Evolutionary conservation across 2,797 vertebrate species (phyloP).

Genomic region (Enteromius fasciolatus): DNA sequence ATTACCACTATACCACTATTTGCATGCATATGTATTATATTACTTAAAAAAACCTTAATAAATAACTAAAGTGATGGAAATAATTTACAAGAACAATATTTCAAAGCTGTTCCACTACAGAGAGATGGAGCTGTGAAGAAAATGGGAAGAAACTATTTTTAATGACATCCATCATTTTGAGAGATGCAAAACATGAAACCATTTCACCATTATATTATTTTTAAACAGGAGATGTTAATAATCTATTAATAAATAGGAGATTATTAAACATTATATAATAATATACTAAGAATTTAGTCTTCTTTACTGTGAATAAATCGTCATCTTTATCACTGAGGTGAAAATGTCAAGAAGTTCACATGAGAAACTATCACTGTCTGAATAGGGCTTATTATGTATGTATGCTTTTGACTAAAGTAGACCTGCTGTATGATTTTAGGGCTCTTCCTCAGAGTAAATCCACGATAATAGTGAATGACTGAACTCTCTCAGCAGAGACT

Average conservation of each 20-base stretch:
- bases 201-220: too few species aligned
- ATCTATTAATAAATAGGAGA: not conserved
- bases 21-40: not conserved
- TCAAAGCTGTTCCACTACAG: not conserved
- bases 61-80: not conserved
- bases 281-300: not conserved
- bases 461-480: not conserved
- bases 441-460: not conserved
- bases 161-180: too few species aligned
- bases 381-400: not conserved
- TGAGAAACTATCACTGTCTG: not conserved
- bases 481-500: not conserved
- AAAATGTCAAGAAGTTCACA: not conserved
- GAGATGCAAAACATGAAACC: too few species aligned
- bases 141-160: not conserved
- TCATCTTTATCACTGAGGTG: not conserved
- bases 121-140: not conserved
- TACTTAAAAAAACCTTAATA: not conserved
- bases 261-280: not conserved
- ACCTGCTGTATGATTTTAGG: not conserved
- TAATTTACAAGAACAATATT: not conserved
- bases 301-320: not conserved
- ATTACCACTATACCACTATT: not conserved
- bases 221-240: not conserved
- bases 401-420: not conserved